These are phyloP conservation scores for Drosophila meridiana DNA, from an alignment of 2,888 invertebrate species.

Conservation along the genomic window DNA sequence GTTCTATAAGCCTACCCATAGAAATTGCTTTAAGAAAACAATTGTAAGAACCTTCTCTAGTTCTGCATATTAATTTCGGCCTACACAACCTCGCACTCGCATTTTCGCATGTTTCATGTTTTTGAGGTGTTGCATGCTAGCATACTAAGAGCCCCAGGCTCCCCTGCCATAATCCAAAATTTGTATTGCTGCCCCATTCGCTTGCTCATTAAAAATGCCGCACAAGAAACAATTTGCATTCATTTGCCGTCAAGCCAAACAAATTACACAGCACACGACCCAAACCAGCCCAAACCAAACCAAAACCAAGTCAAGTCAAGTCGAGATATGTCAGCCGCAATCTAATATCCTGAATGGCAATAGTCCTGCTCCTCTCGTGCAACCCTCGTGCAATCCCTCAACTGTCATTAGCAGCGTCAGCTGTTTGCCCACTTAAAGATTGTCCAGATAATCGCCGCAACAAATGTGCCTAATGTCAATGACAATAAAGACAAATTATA, in stretches of 20 bases:
- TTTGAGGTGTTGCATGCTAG: constrained; percentile 22
- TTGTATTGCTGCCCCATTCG: background rate
- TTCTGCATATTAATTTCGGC: background rate
- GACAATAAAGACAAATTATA: constrained; percentile 75
- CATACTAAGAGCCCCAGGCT: background rate
- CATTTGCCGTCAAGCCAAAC: constrained; percentile 29
- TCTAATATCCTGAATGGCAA: constrained; percentile 24
- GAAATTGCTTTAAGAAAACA: too few species aligned
- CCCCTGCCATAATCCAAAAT: background rate
- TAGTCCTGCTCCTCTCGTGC: background rate
- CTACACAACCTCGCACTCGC: background rate
- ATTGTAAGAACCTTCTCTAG: background rate
- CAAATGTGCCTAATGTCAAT: constrained; percentile 74
- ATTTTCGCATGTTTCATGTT: background rate
- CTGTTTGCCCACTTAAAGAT: constrained; percentile 74
- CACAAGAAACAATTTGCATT: constrained; percentile 53
- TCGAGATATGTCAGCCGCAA: constrained; percentile 38
- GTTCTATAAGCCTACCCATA: too few species aligned
- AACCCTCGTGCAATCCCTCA: background rate
- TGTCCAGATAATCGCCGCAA: constrained; percentile 71
- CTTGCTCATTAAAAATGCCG: constrained; percentile 32
- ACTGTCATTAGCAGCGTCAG: constrained; percentile 65
- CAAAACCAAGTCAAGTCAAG: constrained; percentile 2
- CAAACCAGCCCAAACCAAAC: constrained; percentile 14
- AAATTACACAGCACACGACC: constrained; percentile 43